Evolutionary conservation across 2,888 invertebrate genomes (phyloP).

Genomic region (Dryobotodes eremita): DNA sequence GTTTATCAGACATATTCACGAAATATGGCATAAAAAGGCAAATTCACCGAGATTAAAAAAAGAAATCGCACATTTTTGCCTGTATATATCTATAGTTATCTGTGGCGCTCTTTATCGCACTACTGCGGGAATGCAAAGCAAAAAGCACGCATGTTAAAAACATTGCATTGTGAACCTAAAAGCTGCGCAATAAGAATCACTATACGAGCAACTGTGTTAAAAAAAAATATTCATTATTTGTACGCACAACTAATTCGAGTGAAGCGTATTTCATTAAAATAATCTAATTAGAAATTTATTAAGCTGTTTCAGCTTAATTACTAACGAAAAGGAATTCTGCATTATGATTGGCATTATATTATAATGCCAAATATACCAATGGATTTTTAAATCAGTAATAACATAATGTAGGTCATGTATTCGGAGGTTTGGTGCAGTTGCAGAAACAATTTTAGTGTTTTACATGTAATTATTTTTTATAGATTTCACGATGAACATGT

Average conservation of each 20-base stretch:
- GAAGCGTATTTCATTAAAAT: conserved; percentile 11
- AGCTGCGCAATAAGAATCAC: not conserved
- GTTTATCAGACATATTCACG: not conserved
- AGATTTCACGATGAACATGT: not conserved
- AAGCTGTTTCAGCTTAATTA: not conserved
- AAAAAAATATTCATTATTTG: not conserved
- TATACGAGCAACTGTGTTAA: not conserved
- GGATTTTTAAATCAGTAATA: not conserved
- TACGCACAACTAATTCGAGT: not conserved
- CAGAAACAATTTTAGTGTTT: not conserved
- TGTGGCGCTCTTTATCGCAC: not conserved
- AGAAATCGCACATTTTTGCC: not conserved
- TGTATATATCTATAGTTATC: not conserved
- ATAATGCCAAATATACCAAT: not conserved
- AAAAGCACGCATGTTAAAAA: not conserved
- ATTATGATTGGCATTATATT: not conserved
- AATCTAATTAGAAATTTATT: not conserved
- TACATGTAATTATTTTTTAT: not conserved
- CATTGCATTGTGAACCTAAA: not conserved
- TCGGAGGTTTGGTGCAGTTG: not conserved
- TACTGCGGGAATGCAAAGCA: not conserved
- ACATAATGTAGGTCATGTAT: not conserved
- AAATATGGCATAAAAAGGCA: not conserved
- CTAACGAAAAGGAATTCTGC: too few relatives aligned
- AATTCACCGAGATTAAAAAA: not conserved